Conservation (phyloP, 2,888 invertebrate genomes). For the Tetragnatha montana region DNA sequence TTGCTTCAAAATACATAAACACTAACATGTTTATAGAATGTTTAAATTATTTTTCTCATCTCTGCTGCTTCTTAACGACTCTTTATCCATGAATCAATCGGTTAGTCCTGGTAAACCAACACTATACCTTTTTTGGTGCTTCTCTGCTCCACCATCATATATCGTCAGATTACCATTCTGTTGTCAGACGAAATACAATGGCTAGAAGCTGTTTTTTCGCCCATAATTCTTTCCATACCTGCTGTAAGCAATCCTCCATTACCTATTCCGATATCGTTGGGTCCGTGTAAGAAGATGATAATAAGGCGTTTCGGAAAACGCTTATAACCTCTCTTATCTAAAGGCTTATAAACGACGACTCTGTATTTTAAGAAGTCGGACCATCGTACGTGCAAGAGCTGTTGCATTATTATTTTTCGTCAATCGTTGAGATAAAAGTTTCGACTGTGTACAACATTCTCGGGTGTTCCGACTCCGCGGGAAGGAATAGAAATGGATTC, state of each 20-base stretch:
- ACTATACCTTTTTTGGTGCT: neutral
- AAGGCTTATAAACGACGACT: slow-evolving; percentile 38
- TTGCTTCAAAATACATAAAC: no score
- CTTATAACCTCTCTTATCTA: slow-evolving; percentile 51
- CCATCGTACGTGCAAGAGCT: neutral
- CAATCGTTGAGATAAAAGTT: slow-evolving; percentile 53
- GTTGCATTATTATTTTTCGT: slow-evolving; percentile 30
- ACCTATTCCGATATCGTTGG: slow-evolving; percentile 35
- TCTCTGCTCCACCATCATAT: neutral
- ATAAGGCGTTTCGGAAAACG: slow-evolving; percentile 32
- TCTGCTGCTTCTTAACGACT: no score
- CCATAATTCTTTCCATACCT: neutral
- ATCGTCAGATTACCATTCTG: neutral
- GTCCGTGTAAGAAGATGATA: slow-evolving; percentile 10
- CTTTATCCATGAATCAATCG: no score
- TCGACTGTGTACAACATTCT: no score
- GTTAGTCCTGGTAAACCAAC: no score
- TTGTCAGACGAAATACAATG: neutral
- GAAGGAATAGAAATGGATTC: neutral
- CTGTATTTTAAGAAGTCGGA: slow-evolving; percentile 37
- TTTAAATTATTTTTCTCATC: no score
- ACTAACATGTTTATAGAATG: no score
- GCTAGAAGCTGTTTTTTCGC: neutral
- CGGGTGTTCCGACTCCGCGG: neutral
- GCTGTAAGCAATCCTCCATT: neutral